Evolutionary conservation across 2,797 vertebrate species (phyloP), one percentile per base, ranked within the genome.

Genomic region (Pangasius mekongensis): DNA sequence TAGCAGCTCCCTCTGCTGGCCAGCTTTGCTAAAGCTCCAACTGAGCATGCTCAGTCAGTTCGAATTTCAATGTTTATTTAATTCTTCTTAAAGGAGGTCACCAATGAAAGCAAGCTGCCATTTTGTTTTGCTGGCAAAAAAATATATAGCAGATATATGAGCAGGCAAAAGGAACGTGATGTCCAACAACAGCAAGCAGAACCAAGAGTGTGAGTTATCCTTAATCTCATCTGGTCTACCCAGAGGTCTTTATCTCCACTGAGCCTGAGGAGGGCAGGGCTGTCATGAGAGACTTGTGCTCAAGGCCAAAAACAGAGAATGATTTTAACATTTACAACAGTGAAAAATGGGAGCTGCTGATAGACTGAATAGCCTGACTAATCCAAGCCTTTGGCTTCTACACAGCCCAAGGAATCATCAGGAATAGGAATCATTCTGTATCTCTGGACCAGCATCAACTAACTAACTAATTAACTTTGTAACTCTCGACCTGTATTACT

Each of bases 1-100:
- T 89, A 93, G 92, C 94, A 93, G 95, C 95, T 96, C 95, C 95
- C 95, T 96, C 96, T 97, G 93, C 95, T 93, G 95, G 96, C 91
- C 89, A 92, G 93, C 93, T 94, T 95, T 95, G 92, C 94, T 92
- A 94, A 91, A 91, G 92, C 94, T 94, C 93, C 93, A 91, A 95
- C 93, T 54, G 95, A 95, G 95, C 95, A 96, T 96, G 95, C 96
- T 95, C 95, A 95, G 94, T 94, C 92, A 86, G 92, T 89, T 93
- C 91, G 69, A 93, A 94, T 93, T 93, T 91, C 88, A 93, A 88
- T 91, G 88, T 89, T 86, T 91, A 94, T 93, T 93, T 3, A 71
- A 78, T 91, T 88, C 91, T 80, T 39, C 89, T 91, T 95, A 94
- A 93, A 93, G 90, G 89, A 92, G 89, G 84, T 83, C 87, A 91